These are phyloP conservation scores for Diarsia dahlii DNA, from an alignment of 2,888 invertebrate genomes.

Conservation along the genomic window DNA sequence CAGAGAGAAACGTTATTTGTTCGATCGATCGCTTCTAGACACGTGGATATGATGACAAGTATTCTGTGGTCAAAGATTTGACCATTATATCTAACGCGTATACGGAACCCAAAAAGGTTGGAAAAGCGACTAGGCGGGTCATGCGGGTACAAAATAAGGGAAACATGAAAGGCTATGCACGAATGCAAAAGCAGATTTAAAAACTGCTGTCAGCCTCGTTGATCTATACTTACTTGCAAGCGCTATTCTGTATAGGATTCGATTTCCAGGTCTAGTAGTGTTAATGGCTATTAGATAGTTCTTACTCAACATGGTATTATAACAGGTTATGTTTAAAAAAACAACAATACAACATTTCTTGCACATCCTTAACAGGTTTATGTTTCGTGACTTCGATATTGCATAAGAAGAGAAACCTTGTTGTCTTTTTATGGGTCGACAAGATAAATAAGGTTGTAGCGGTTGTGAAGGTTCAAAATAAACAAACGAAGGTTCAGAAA, in stretches of 20 bases:
- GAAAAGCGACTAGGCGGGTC: neutral
- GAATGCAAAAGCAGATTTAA: neutral
- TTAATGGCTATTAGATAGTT: no score
- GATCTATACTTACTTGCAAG: no score
- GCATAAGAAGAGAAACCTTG: conserved; percentile 27
- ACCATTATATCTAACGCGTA: neutral
- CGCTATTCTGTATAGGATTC: no score
- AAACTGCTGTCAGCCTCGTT: neutral
- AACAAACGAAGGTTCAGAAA: no score
- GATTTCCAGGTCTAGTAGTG: no score
- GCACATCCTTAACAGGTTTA: neutral
- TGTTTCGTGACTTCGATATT: neutral
- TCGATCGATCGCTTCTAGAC: neutral
- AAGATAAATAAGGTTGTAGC: neutral
- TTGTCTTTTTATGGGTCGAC: neutral
- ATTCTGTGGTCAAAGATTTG: neutral
- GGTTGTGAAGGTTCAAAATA: neutral
- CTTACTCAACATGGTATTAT: no score
- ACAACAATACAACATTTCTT: conserved; percentile 3
- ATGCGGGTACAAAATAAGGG: neutral
- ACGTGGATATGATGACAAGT: neutral
- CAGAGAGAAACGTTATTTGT: neutral
- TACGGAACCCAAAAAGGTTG: neutral
- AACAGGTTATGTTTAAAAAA: neutral
- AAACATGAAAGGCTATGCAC: neutral